Evolutionary conservation across 2,797 vertebrate genomes (phyloP).

Genomic region (Potorous gilbertii): DNA sequence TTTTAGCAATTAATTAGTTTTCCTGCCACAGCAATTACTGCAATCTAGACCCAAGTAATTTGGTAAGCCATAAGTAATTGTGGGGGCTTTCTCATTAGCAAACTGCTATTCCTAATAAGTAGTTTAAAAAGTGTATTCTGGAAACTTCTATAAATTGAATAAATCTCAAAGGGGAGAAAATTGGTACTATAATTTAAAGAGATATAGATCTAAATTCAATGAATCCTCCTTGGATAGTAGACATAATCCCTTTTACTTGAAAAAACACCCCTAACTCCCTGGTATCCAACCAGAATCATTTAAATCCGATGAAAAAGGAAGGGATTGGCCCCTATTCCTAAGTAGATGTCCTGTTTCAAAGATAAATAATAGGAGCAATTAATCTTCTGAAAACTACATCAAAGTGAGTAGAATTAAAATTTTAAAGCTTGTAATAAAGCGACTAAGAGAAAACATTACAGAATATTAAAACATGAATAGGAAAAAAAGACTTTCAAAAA

Average conservation of each 20-base stretch:
- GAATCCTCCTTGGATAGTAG: background rate
- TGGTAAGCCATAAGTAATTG: conserved; percentile 28
- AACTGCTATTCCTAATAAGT: conserved; percentile 37
- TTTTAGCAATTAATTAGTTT: conserved; percentile 42
- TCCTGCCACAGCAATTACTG: conserved; percentile 42
- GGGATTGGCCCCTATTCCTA: conserved; percentile 26
- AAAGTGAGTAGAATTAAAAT: conserved; percentile 59
- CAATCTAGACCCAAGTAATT: conserved; percentile 39
- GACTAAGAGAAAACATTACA: conserved; percentile 62
- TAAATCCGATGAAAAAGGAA: conserved; percentile 55
- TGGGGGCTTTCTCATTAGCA: conserved; percentile 2
- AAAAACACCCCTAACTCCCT: conserved; percentile 39
- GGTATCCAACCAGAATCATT: conserved; percentile 52
- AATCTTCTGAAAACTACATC: conserved; percentile 60
- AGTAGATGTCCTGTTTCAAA: conserved; percentile 57
- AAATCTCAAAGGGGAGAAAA: conserved; percentile 34
- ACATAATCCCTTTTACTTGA: conserved; percentile 29
- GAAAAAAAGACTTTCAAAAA: conserved; percentile 59
- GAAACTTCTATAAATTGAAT: conserved; percentile 56
- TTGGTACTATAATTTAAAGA: background rate
- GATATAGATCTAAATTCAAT: conserved; percentile 11
- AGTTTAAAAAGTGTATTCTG: conserved; percentile 38
- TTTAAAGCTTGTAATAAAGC: conserved; percentile 67
- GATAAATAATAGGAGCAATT: conserved; percentile 60
- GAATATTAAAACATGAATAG: conserved; percentile 58